Evolutionary conservation across 2,888 invertebrate genomes (phyloP), one percentile per base, ranked within the genome.

Genomic region (Limnephilus lunatus): DNA sequence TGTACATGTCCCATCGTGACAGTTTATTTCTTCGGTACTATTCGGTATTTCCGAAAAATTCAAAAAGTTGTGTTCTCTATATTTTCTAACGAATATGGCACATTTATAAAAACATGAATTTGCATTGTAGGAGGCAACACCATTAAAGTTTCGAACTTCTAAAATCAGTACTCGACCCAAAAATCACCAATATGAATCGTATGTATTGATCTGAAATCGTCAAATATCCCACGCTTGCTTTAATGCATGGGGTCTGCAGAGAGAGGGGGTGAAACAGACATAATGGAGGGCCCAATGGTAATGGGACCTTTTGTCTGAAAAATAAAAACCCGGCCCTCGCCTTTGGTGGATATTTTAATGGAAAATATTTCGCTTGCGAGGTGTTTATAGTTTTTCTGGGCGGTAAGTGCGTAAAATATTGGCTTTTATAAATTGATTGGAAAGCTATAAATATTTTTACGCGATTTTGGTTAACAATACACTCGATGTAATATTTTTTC

Each of bases 221-320:
- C 68, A 68, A 68, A 53, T 25, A 68, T 68, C n/a, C 68, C 11
- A 68, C n/a, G 68, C 68, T 68, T 68, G 25, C 25, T 68, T 68
- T 68, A 68, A 19, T 53, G 19, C 19, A 7, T 7, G 19, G 19
- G 15, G 68, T 7, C 14, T 48, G 3, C 3, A 48, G 15, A 68
- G 25, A 9, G 68, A 4, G 68, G 25, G 68, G 68, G 5, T 25
- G 25, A 25, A 7, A 7, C 25, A 68, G 68, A 19, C n/a, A 68
- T 25, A 68, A 68, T 68, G 68, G 68, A 68, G 68, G 25, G 9
- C 68, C n/a, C 68, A n/a, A n/a, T n/a, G 25, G 9, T 68, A 80
- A 89, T 89, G 31, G 80, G 32, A 14, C 32, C 88, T 19, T n/a
- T 80, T 89, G 88, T 89, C 48, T 31, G 88, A n/a, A 80, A 89